Percentiles rank a stretch among this genome's conserved stretches.
Evolutionary conservation across 2,113 vertebrate genomes (phyloP).

Genomic region (Rhinopithecus roxellana): DNA sequence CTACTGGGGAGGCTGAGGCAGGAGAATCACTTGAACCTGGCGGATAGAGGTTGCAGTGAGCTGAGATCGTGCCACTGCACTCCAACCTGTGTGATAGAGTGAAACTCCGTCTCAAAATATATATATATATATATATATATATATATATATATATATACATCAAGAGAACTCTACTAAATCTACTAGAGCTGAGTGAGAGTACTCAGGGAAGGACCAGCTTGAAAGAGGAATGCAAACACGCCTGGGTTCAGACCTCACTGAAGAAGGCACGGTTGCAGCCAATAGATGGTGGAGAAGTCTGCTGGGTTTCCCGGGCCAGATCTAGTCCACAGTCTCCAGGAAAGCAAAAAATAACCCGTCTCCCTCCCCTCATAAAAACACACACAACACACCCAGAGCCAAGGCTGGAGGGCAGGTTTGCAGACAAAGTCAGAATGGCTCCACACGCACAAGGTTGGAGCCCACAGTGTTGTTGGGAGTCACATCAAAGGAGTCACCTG

Average conservation of each 20-base stretch:
- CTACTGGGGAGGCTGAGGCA: no score
- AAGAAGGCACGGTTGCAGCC: background rate
- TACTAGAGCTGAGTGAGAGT: background rate
- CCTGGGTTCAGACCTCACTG: background rate
- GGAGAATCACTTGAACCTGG: no score
- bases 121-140: no score
- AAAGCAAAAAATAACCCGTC: background rate
- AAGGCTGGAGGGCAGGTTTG: background rate
- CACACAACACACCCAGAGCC: background rate
- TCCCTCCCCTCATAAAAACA: no score
- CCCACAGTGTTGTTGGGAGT: background rate
- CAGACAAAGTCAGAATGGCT: background rate
- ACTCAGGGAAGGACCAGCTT: background rate
- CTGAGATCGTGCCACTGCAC: no score
- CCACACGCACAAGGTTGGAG: background rate
- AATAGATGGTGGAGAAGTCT: background rate
- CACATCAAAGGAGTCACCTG: background rate
- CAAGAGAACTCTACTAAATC: background rate
- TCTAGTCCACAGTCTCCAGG: background rate
- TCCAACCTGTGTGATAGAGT: no score
- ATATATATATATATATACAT: no score
- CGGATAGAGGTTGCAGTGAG: no score
- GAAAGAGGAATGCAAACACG: background rate
- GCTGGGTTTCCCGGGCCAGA: background rate
- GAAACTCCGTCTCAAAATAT: no score